Base-by-base conservation (phyloP, 2,797 vertebrate species). In the Arnoldichthys spilopterus region DNA sequence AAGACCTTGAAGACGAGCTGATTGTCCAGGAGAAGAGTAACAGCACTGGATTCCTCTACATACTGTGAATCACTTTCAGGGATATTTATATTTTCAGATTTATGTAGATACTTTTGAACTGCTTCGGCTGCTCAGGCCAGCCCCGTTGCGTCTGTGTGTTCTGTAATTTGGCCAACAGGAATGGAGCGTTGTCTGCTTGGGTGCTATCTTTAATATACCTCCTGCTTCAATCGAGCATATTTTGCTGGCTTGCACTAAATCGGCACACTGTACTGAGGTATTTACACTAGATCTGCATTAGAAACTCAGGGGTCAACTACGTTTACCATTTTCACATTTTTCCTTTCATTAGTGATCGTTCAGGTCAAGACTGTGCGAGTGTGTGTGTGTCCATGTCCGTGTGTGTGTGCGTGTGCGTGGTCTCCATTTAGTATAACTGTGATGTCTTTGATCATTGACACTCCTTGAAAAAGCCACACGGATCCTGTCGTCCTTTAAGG, bases 1-100 rank as follows among this genome's bases (percentile, higher is more conserved):
- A 87, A 92, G 88, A 91, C 86, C 82, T 89, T 89, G 80, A 88
- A 81, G 88, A 91, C 88, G 6, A 91, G 86, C 91, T 88, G 89
- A 92, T 88, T 87, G 89, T 90, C 90, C 87, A 64, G 51, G 61
- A 75, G 78, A 76, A 90, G 86, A 92, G 92, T 93, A 94, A 91
- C 86, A 94, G 94, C 93, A 94, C 93, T 95, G 94, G 93, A 91
- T 90, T 93, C 91, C 87, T 85, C 82, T 90, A 89, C 92, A 92
- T 93, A 94, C 93, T 95, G 92, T 95, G 95, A 96, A 95, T 94
- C 93, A 88, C 89, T 94, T 96, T 96, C 95, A 97, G 96, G 96
- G 96, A 97, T 96, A 96, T 97, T 96, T 96, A 96, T 96, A 95
- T 96, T 96, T 45, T 96, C 96, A 85, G 88, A 90, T 92, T 93